Conservation (phyloP, 2,113 vertebrate genomes). For the Chionodraco myersi region DNA sequence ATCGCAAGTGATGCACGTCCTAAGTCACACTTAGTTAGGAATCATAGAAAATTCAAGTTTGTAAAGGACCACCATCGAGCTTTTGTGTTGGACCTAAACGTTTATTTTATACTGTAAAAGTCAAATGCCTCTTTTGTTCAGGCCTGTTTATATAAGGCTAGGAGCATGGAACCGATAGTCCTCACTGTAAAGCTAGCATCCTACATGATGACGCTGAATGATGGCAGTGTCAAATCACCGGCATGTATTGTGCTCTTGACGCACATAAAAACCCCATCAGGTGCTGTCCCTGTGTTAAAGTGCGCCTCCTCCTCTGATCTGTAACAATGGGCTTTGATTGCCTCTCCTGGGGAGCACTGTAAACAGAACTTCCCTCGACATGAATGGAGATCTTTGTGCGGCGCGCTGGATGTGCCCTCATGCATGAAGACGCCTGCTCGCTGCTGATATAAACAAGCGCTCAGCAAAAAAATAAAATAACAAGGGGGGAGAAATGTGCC, state of each 20-base stretch:
- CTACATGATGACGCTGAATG: slow-evolving; percentile 18
- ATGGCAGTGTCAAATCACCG: slow-evolving; percentile 20
- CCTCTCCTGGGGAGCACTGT: slow-evolving; percentile 45
- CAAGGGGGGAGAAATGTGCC: background rate
- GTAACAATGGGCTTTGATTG: slow-evolving; percentile 58
- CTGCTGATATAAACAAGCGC: slow-evolving; percentile 62
- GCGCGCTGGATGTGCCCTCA: slow-evolving; percentile 54
- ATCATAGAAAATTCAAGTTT: background rate
- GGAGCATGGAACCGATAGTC: slow-evolving; percentile 20
- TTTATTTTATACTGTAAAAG: slow-evolving; percentile 5
- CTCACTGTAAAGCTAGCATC: slow-evolving; percentile 28
- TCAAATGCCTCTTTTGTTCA: slow-evolving; percentile 16
- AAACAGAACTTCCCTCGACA: slow-evolving; percentile 66
- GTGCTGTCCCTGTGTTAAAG: slow-evolving; percentile 28
- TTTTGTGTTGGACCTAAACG: background rate
- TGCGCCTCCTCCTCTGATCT: slow-evolving; percentile 47
- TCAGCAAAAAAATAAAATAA: slow-evolving; percentile 37
- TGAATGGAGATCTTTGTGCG: slow-evolving; percentile 57
- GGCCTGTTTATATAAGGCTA: slow-evolving; percentile 30
- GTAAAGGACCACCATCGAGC: background rate
- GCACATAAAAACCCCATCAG: slow-evolving; percentile 44
- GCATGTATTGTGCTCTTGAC: slow-evolving; percentile 25
- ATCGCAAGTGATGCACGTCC: no score
- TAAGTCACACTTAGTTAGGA: background rate
- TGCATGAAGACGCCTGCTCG: slow-evolving; percentile 66